Base-by-base conservation (phyloP, 2,113 vertebrate species). In the Prunella himalayana region DNA sequence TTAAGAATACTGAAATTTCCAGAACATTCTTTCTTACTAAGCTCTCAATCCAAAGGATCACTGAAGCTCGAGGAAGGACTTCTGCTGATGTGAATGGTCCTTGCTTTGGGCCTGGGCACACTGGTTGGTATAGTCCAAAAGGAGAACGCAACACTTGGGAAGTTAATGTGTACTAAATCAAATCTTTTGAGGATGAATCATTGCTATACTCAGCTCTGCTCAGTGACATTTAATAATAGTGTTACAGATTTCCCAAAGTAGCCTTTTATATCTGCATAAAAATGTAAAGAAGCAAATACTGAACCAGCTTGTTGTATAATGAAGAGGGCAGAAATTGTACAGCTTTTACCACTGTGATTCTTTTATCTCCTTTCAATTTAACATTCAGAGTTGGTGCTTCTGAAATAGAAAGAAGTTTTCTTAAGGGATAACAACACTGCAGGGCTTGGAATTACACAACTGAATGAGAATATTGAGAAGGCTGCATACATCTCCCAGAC, bases 381-480 rank as follows among this genome's bases (percentile, higher is more conserved):
- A 87, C 92, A 97, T 97, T 97, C 97, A 95, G 93, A 88, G 95
- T 71, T 95, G 82, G 84, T 90, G 91, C 90, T 96, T 97, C 94
- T 97, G 96, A 97, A 97, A 98, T 53, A 97, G 90, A 96, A 97
- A 95, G 83, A 87, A 54, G 92, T 96, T 97, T 95, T 97, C 97
- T 97, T 98, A 51, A 86, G 97, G 97, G 97, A 97, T 79, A 91
- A 90, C 84, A 93, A 77, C 90, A 76, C 93, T 96, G 87, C 81
- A 97, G 61, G 76, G 47, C 92, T 94, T 95, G 91, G 97, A 97
- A 97, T 97, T 94, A 97, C 92, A 97, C 97, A 97, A 85, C 92
- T 97, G 94, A 96, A 96, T 95, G 95, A 95, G 97, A 97, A 97
- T 96, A 97, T 93, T 97, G 97, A 97, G 95, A 95, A 97, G 90